Evolutionary conservation across 2,888 invertebrate species (phyloP), one percentile per base, ranked within the genome.

Genomic region (Pandemis corylana): DNA sequence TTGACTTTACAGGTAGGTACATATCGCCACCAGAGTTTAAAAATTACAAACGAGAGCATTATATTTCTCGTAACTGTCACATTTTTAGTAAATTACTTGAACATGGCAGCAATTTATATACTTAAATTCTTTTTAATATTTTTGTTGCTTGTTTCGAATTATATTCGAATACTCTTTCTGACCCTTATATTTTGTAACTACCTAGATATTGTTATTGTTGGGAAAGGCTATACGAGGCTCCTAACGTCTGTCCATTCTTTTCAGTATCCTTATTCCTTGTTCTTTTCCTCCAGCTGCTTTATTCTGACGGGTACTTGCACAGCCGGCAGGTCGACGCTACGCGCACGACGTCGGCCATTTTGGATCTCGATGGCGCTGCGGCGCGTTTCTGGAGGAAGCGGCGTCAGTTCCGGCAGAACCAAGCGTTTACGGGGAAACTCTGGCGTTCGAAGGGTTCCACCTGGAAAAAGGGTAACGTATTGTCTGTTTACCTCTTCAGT

Each of bases 291-390:
- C 64, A 94, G 81, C 79, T 94, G 94, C 77, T 89, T 93, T 15
- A 94, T 93, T 76, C 94, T 85, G 12, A 88, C 86, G 0, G 94
- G 94, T 9, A 94, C 94, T 81, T 94, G 94, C 0, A 94, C 93
- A 0, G 94, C 93, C 36, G 94, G 94, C 41, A 94, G 84, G 56
- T 94, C 94, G 68, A 94, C 93, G 80, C 93, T 94, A 77, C 90
- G 90, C 53, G 93, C 87, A 74, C 91, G 90, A 0, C 87, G 90
- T 7, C 94, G 90, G 84, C 89, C 90, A 84, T 89, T 85, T 85
- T 87, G 84, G n/a, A 81, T 80, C 41, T 87, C 87, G 42, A 80
- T 76, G 63, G 82, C 79, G 20, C 80, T 77, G 68, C 79, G 85
- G 0, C 84, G 84, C 76, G 83, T 72, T 76, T 85, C 87, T 44